A percentile compares a stretch with the other conserved stretches of the same genome.
Evolutionary conservation across 2,797 vertebrate species (phyloP).

Genomic region (Fratercula arctica): DNA sequence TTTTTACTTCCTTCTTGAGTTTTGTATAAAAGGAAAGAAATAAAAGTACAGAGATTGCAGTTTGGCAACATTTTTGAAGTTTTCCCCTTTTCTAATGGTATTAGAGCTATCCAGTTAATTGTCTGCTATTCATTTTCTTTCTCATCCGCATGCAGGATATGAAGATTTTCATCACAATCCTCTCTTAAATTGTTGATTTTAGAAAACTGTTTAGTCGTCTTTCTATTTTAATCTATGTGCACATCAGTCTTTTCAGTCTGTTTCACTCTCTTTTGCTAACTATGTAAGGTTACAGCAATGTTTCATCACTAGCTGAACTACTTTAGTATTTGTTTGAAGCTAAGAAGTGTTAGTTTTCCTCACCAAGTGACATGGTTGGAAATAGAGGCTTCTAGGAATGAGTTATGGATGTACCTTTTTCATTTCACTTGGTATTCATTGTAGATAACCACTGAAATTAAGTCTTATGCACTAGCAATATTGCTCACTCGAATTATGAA

Average conservation of each 20-base stretch:
- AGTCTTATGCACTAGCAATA: neutral
- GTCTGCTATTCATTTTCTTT: constrained; percentile 14
- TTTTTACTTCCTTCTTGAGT: neutral
- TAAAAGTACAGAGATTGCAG: neutral
- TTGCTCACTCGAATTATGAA: constrained; percentile 2
- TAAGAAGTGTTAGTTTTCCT: neutral
- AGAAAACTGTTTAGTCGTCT: neutral
- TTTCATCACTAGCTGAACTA: neutral
- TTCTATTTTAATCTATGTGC: neutral
- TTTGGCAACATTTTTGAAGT: neutral
- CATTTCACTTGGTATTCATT: neutral
- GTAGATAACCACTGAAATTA: neutral
- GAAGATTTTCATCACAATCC: constrained; percentile 1
- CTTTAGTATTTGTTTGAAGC: neutral
- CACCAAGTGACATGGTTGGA: neutral
- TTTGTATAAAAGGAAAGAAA: neutral
- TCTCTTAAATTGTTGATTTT: constrained; percentile 25
- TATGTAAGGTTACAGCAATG: neutral
- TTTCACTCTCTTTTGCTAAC: neutral
- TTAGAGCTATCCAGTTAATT: constrained; percentile 4
- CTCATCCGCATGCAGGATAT: neutral
- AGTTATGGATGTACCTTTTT: neutral
- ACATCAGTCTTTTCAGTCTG: neutral
- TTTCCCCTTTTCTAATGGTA: neutral
- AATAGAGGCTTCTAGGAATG: neutral